Conservation (phyloP, 2,888 invertebrate species). For the Drosophila melanosoma region DNA sequence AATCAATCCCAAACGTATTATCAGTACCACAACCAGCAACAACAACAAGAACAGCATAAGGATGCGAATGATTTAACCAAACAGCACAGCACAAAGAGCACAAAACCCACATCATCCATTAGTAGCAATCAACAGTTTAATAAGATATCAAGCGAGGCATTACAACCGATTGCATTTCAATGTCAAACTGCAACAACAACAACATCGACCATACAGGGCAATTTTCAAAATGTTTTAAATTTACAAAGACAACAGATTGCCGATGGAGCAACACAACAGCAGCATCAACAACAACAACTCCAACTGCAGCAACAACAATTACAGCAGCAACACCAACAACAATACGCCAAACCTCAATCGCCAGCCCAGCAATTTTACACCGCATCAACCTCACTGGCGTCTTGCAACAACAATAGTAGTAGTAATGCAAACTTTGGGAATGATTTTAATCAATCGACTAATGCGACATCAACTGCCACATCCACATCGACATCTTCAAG, state of each 20-base stretch:
- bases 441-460: constrained; percentile 85
- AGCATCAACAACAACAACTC: constrained; percentile 44
- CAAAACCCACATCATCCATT: constrained; percentile 40
- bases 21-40: constrained; percentile 18
- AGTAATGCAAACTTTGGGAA: constrained; percentile 43
- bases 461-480: constrained; percentile 71
- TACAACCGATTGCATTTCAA: constrained; percentile 32
- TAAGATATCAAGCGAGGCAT: constrained; percentile 13
- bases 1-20: constrained; percentile 45
- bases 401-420: constrained; percentile 21
- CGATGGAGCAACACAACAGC: constrained; percentile 44
- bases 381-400: constrained; percentile 25
- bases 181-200: constrained; percentile 44
- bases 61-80: constrained; percentile 33
- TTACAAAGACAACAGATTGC: constrained; percentile 68
- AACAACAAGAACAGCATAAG: constrained; percentile 22
- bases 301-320: constrained; percentile 45
- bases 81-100: constrained; percentile 33
- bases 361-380: constrained; percentile 52
- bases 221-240: constrained; percentile 78
- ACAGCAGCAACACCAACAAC: constrained; percentile 34
- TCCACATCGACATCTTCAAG: constrained; percentile 73
- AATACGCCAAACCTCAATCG: constrained; percentile 50
- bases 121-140: constrained; percentile 33
- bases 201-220: constrained; percentile 66